Evolutionary conservation across 2,113 vertebrate genomes (phyloP), one percentile per base, ranked within the genome.

Genomic region (Plectropomus leopardus): DNA sequence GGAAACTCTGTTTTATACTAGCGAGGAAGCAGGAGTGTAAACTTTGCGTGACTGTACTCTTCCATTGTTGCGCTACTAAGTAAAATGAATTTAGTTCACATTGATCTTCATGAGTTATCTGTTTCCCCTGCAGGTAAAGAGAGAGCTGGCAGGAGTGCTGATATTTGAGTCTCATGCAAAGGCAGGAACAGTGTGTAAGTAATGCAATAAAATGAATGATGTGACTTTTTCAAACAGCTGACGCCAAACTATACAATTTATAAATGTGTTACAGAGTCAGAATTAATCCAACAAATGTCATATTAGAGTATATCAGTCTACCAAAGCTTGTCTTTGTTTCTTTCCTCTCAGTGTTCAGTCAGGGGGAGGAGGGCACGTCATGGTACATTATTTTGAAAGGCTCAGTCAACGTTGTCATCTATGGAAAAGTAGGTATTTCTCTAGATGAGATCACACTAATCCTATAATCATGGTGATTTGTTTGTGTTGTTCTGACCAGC

Each of bases 341-440:
- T 72, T 78, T 84, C 93, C 76, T 93, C 89, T n/a, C 87, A 99
- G 98, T 99, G 94, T 99, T 99, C 95, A 99, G 96, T 94, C 98
- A 99, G 89, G 98, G 98, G 59, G 98, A 99, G 95, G 98, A 99
- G 93, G 98, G 98, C 59, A 99, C 97, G 69, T 99, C 98, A 36
- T 99, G 98, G 98, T 99, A 99, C 94, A 99, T 99, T 92, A 98
- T 99, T 89, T 94, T 99, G 58, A 99, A 99, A 90, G 98, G 98
- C 92, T 99, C 98, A 0, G 97, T 99, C 87, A 99, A 99, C 10
- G 98, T 99, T 80, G 97, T 99, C 91, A 99, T 99, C 94, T 98
- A 99, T 88, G 98, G 98, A 84, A 99, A 99, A 96, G 98, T 99
- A 95, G 48, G 91, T 76, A 48, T 85, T 67, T 30, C 19, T 24